These are phyloP conservation scores for Ecliptopera silaceata DNA, from an alignment of 2,888 invertebrate species.

Conservation along the genomic window DNA sequence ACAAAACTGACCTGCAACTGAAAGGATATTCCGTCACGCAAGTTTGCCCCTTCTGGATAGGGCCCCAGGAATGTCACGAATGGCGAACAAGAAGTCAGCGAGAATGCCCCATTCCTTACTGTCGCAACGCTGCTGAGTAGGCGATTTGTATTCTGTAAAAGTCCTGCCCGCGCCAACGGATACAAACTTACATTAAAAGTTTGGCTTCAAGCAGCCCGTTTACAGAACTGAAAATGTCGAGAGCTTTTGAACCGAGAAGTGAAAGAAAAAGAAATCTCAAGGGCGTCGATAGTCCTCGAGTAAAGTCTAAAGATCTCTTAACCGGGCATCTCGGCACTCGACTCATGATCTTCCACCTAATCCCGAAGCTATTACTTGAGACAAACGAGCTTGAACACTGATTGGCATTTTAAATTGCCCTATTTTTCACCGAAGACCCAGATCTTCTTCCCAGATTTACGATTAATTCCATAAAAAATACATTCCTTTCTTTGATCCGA, in stretches of 20 bases:
- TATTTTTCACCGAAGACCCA: constrained; percentile 1
- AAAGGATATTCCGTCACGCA: too few relatives aligned
- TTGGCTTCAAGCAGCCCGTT: constrained; percentile 26
- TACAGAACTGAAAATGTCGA: constrained; percentile 43
- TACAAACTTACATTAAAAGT: constrained; percentile 19
- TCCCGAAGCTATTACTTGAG: constrained; percentile 39
- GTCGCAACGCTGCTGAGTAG: constrained; percentile 16
- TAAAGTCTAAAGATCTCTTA: constrained; percentile 40
- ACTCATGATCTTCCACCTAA: constrained; percentile 38
- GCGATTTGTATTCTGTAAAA: constrained; percentile 30
- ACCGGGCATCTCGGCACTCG: constrained; percentile 30
- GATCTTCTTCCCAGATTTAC: too few relatives aligned
- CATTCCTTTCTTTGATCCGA: too few relatives aligned
- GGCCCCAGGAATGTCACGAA: constrained; percentile 20
- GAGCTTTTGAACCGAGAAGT: constrained; percentile 43
- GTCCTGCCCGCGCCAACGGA: constrained; percentile 5
- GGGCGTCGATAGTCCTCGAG: constrained; percentile 47
- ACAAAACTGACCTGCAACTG: too few relatives aligned
- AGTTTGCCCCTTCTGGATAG: constrained; percentile 21
- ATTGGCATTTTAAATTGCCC: constrained; percentile 20
- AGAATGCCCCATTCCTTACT: constrained; percentile 25
- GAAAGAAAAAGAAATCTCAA: constrained; percentile 43
- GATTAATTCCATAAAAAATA: too few relatives aligned
- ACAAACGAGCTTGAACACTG: constrained; percentile 31
- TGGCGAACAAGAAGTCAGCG: constrained; percentile 19